phyloP scores from a whole-genome alignment of 2,113 vertebrate genomes.

The Solenodon paradoxus region DNA sequence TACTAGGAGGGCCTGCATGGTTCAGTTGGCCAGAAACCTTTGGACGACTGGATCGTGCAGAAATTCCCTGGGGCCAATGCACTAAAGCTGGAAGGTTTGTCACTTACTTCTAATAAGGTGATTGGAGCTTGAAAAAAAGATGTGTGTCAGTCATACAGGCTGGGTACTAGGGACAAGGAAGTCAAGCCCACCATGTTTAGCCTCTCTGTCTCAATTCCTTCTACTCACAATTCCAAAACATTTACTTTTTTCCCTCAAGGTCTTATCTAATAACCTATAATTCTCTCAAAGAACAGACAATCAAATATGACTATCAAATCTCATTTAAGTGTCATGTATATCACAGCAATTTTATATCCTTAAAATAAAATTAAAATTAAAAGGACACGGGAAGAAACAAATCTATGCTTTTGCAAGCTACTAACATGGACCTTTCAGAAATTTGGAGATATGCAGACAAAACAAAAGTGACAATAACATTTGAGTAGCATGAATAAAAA shows the following conservation, averaged over 20 bases:
- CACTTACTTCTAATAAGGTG: too few relatives aligned
- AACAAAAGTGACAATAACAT: not conserved
- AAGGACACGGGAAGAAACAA: not conserved
- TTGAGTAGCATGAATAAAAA: not conserved
- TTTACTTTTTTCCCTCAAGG: not conserved
- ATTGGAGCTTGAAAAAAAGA: too few relatives aligned
- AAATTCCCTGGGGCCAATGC: too few relatives aligned
- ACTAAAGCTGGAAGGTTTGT: too few relatives aligned
- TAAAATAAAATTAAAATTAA: not conserved
- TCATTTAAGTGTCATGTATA: not conserved
- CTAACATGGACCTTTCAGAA: not conserved
- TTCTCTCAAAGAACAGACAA: constrained; percentile 11
- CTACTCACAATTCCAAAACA: not conserved
- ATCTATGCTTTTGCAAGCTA: not conserved
- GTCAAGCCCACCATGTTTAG: too few relatives aligned
- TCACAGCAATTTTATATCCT: not conserved
- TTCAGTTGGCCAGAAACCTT: too few relatives aligned
- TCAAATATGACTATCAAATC: too few relatives aligned
- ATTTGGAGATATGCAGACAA: not conserved
- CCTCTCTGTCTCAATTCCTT: too few relatives aligned
- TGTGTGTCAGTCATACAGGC: too few relatives aligned
- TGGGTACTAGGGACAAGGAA: too few relatives aligned
- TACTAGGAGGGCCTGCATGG: too few relatives aligned
- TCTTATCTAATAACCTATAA: not conserved
- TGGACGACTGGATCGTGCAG: too few relatives aligned